Conservation (phyloP, 1,140 invertebrate genomes). For the Uloborus diversus region DNA sequence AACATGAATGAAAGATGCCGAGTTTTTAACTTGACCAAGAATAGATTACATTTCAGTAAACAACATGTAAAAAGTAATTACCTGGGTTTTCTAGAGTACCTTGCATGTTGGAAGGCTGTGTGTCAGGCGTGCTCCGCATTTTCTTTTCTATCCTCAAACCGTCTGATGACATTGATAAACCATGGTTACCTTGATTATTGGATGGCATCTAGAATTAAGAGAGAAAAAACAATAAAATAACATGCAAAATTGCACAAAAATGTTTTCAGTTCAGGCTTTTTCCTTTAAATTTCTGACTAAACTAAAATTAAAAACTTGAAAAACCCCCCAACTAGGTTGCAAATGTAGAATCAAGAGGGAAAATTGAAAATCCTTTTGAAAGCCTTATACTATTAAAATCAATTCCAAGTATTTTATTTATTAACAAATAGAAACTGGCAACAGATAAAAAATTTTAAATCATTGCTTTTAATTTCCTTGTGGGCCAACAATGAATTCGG, state of each 20-base stretch:
- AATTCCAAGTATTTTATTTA: too few relatives aligned
- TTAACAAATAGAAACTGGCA: too few relatives aligned
- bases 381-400: neutral
- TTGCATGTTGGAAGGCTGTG: neutral
- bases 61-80: neutral
- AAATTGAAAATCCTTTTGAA: neutral
- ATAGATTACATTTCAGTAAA: too few relatives aligned
- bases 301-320: neutral
- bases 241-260: too few relatives aligned
- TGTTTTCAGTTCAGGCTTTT: too few relatives aligned
- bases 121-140: neutral
- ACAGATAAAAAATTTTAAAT: too few relatives aligned
- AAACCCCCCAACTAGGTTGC: neutral
- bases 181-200: neutral
- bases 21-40: too few relatives aligned
- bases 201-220: neutral
- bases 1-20: too few relatives aligned
- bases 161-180: neutral
- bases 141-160: neutral
- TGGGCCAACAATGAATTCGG: too few relatives aligned
- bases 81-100: neutral
- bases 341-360: neutral
- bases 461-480: too few relatives aligned
- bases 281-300: neutral
- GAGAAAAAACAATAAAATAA: too few relatives aligned